Base-by-base conservation (phyloP, 2,113 vertebrate genomes). In the Phoenicopterus ruber region DNA sequence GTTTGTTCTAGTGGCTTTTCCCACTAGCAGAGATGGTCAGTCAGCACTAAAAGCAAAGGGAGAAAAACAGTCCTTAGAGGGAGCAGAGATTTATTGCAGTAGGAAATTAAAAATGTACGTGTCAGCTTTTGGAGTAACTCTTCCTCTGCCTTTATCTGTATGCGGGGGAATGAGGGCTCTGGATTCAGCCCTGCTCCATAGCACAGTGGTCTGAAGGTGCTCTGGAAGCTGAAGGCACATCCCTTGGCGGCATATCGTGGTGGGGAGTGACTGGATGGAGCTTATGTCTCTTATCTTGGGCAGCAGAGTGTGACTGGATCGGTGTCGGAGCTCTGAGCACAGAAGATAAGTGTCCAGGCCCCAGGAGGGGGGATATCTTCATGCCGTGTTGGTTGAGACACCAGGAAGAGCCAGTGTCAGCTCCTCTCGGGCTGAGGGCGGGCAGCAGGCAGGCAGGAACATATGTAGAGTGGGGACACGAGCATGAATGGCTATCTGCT, bases 301-400 rank as follows among this genome's bases (percentile, higher is more conserved):
- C 11, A 3, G 65, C 74, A 82, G 79, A 71, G 59, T 11, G 2
- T 85, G 91, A 82, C 78, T 4, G 7, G 55, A 21, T 42, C 1
- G 1, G 42, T 70, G 87, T 21, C 70, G 32, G 74, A 79, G 47
- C 61, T 65, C 70, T 82, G 70, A 93, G 74, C 46, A 14, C 24
- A 26, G 73, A 54, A 74, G 50, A 55, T 21, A 63, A 90, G 40
- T 71, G 65, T 25, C 82, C 79, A 32, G 54, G 70, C 46, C 88
- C 44, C 28, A n/a, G 66, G 21, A 88, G 38, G 25, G n/a, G 44
- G 34, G 34, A 40, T 32, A 9, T 78, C 46, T 66, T 81, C 63
- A 7, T 65, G 29, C 31, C 2, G 2, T 19, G 11, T 55, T 8
- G 1, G 10, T 54, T 0, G 0, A 84, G 58, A 63, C 1, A 4